Conservation (phyloP, 1,140 invertebrate genomes). For the Amyelois transitella region DNA sequence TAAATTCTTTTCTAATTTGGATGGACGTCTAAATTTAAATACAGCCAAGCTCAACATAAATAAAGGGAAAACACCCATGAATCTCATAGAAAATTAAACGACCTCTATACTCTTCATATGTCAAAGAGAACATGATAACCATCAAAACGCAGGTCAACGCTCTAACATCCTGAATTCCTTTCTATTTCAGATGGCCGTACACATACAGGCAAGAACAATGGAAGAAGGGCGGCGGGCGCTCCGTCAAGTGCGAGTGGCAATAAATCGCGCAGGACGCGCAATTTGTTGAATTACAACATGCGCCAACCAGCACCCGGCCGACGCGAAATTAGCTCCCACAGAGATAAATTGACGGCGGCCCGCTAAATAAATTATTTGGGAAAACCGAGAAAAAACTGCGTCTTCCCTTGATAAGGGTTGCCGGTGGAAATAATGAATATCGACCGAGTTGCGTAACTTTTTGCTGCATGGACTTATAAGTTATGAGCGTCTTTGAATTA, state of each 20-base stretch:
- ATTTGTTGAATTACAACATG: conserved; percentile 74
- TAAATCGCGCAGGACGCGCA: conserved; percentile 68
- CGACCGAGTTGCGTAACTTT: conserved; percentile 26
- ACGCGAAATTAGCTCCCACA: conserved; percentile 71
- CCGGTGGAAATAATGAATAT: conserved; percentile 66
- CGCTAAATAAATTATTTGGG: conserved; percentile 74
- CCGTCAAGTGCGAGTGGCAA: conserved; percentile 64
- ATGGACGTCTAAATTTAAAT: no score
- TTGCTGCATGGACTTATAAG: neutral
- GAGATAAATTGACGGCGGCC: conserved; percentile 70
- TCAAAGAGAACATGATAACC: no score
- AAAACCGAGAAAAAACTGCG: conserved; percentile 73
- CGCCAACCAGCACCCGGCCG: conserved; percentile 66
- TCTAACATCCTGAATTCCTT: conserved; percentile 39
- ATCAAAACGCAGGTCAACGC: neutral
- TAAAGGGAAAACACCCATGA: no score
- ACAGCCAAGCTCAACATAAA: no score
- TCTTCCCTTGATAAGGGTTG: conserved; percentile 73
- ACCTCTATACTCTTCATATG: no score
- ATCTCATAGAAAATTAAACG: no score
- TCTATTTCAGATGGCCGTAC: conserved; percentile 49
- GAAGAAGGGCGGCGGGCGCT: conserved; percentile 57
- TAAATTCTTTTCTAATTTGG: no score
- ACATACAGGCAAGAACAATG: conserved; percentile 56
- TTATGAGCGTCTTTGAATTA: neutral